phyloP scores from a whole-genome alignment of 2,797 vertebrate genomes.

The Dromococcyx pavoninus region DNA sequence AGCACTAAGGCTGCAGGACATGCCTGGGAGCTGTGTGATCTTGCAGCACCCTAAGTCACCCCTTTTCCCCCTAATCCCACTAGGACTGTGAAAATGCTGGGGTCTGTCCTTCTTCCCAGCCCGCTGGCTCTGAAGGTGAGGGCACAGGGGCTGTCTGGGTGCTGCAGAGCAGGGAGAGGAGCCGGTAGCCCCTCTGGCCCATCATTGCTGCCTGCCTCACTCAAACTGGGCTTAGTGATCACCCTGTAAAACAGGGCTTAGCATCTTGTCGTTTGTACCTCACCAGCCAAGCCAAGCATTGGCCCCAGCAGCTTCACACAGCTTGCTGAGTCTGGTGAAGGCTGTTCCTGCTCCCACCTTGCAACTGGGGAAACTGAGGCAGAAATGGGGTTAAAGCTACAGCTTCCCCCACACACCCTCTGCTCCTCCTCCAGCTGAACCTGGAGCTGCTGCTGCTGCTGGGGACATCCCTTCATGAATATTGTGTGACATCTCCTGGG shows the following conservation, averaged over 20 bases:
- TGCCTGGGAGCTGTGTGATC: not conserved
- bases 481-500: not conserved
- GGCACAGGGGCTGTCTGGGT: fast-evolving
- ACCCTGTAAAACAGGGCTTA: not conserved
- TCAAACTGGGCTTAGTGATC: not conserved
- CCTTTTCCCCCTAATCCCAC: fast-evolving
- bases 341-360: not conserved
- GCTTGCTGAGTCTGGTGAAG: not conserved
- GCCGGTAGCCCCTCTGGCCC: not conserved
- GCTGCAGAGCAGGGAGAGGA: not conserved
- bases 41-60: not conserved
- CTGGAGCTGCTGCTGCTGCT: not conserved
- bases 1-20: not conserved
- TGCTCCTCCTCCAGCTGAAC: not conserved
- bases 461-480: not conserved
- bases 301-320: not conserved
- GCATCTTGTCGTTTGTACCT: not conserved
- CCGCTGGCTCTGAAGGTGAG: not conserved
- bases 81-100: not conserved
- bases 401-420: not conserved
- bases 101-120: not conserved
- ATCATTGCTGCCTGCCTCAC: not conserved
- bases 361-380: not conserved
- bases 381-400: not conserved
- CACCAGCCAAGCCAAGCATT: fast-evolving